A percentile compares a stretch with the other conserved stretches of the same genome.
phyloP scores from a whole-genome alignment of 1,140 invertebrate genomes.

The Ladona fulva region DNA sequence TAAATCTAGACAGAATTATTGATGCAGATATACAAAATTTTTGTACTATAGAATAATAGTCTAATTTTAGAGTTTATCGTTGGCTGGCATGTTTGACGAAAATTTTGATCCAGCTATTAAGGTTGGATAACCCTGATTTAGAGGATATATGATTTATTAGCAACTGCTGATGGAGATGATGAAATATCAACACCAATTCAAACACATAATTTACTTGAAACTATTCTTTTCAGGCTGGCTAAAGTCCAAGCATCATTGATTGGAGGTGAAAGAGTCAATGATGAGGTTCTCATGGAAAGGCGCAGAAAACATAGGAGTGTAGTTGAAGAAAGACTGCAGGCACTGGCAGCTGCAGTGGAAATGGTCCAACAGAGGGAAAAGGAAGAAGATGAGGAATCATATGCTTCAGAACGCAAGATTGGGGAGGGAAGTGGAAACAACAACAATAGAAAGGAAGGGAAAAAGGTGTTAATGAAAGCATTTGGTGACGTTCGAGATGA shows the following conservation, averaged over 20 bases:
- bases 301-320: conserved; percentile 54
- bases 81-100: too few relatives aligned
- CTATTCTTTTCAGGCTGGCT: conserved; percentile 50
- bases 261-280: conserved; percentile 67
- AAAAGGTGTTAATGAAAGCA: conserved; percentile 39
- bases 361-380: conserved; percentile 53
- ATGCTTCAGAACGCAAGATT: background rate
- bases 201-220: too few relatives aligned
- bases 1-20: too few relatives aligned
- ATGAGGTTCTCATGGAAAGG: conserved; percentile 59
- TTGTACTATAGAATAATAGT: too few relatives aligned
- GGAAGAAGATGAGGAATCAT: conserved; percentile 51
- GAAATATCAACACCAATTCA: too few relatives aligned
- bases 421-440: background rate
- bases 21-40: too few relatives aligned
- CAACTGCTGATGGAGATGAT: too few relatives aligned
- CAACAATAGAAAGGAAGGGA: conserved; percentile 44
- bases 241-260: conserved; percentile 64
- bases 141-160: too few relatives aligned
- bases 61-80: too few relatives aligned
- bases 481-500: conserved; percentile 71
- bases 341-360: conserved; percentile 48
- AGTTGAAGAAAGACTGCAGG: conserved; percentile 54
- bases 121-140: too few relatives aligned
- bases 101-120: too few relatives aligned